Evolutionary conservation across 2,113 vertebrate genomes (phyloP).

Genomic region (Ariopsis seemanni): DNA sequence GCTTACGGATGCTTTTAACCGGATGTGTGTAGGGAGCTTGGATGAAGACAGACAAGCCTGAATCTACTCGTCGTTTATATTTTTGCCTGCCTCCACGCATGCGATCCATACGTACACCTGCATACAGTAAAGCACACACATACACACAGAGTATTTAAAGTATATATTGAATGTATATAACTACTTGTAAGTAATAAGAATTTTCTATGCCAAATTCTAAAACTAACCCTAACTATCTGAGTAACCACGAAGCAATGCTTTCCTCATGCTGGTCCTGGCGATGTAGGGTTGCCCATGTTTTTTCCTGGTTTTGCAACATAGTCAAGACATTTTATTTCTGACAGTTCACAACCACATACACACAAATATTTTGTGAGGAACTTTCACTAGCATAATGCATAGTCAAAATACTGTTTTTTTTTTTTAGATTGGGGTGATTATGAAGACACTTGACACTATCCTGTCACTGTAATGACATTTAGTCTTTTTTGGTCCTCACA

Average conservation of each 20-base stretch:
- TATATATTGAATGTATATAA: background rate
- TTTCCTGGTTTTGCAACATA: too few species aligned
- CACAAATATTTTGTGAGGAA: background rate
- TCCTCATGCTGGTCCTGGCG: too few species aligned
- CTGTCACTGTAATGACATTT: background rate
- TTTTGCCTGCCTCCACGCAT: slow-evolving; percentile 75
- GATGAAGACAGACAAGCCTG: slow-evolving; percentile 33
- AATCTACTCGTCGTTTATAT: slow-evolving; percentile 70
- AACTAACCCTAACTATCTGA: background rate
- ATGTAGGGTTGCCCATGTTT: too few species aligned
- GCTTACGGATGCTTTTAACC: slow-evolving; percentile 57
- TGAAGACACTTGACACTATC: background rate
- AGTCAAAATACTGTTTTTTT: background rate
- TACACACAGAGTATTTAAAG: too few species aligned
- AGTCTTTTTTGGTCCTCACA: background rate
- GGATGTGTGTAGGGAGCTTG: slow-evolving; percentile 46
- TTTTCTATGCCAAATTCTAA: background rate
- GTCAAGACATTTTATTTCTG: background rate
- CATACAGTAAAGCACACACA: background rate
- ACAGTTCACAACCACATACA: background rate
- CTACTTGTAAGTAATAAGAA: background rate
- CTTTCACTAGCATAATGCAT: background rate
- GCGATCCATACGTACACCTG: slow-evolving; percentile 75
- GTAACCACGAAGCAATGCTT: too few species aligned
- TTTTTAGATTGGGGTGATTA: background rate